Conservation (phyloP, 1,140 invertebrate species). For the Lysiphlebus fabarum region DNA sequence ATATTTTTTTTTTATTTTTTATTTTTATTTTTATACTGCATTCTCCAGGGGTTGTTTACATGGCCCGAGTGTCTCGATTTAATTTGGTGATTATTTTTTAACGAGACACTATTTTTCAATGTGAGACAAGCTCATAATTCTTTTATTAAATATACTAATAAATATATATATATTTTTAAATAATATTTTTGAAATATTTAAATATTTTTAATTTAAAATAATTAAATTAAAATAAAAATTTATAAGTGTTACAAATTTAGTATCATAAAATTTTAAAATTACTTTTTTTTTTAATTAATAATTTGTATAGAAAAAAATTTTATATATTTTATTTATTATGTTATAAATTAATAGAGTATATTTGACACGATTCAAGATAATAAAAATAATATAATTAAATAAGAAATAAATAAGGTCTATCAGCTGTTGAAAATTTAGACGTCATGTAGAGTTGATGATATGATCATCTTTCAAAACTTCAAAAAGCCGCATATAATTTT, state of each 20-base stretch:
- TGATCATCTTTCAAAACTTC: constrained; percentile 11
- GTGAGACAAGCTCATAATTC: constrained; percentile 13
- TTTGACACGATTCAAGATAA: background rate
- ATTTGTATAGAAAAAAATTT: background rate
- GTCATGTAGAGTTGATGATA: constrained; percentile 17
- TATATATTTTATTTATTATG: background rate
- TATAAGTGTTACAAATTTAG: no score
- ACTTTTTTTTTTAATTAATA: background rate
- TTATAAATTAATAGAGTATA: background rate
- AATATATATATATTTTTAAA: no score
- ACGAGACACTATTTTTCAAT: constrained; percentile 40
- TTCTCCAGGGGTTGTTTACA: constrained; percentile 50
- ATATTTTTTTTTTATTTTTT: no score
- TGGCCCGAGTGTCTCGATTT: constrained; percentile 48
- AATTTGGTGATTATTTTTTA: constrained; percentile 58
- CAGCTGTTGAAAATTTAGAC: constrained; percentile 31
- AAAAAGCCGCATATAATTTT: constrained; percentile 1
- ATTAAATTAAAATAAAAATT: no score
- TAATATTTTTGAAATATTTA: no score
- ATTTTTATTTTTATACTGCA: no score
- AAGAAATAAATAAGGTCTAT: constrained; percentile 50
- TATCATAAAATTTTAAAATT: background rate
- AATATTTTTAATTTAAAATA: no score
- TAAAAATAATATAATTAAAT: constrained; percentile 45
- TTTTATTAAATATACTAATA: background rate